Base-by-base conservation (phyloP, 2,888 invertebrate genomes). In the Cerceris rybyensis region DNA sequence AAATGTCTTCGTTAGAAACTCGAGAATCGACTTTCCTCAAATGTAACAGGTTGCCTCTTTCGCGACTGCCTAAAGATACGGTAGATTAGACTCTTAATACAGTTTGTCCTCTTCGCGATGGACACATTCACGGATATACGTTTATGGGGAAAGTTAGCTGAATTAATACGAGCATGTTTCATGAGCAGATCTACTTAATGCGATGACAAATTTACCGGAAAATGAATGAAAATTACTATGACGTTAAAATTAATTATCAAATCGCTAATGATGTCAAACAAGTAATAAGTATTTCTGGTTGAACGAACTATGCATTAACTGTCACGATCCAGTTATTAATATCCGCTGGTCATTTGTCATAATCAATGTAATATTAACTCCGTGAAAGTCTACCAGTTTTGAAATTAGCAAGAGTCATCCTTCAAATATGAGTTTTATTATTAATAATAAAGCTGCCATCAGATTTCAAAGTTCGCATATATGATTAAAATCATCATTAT, bases 21-120 rank as follows among this genome's bases (percentile, higher is more conserved):
- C 6, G 50, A n/a, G 50, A 50, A 50, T 50, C n/a, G 50, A n/a
- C 50, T 50, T n/a, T 11, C 50, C 50, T 4, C 28, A n/a, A 50
- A 50, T n/a, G 50, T 50, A 50, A 50, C 50, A 50, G 50, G 50
- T 50, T 50, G 50, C 50, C 50, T n/a, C 50, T 50, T 28, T 50
- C n/a, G 50, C n/a, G n/a, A 50, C n/a, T 50, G 50, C 7, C 50
- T 50, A 46, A 46, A n/a, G 50, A 50, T 6, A n/a, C 50, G n/a
- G n/a, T n/a, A n/a, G n/a, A 50, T 11, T 50, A 50, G 50, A 50
- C n/a, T 50, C 7, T 11, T 50, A 50, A 11, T n/a, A n/a, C 50
- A 50, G 13, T 11, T 11, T 50, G 7, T 8, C n/a, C 50, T 50
- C 50, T 6, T 50, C 50, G 50, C 50, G n/a, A 5, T 50, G 11